These are phyloP conservation scores for Epistrophella euchroma DNA, from an alignment of 2,888 invertebrate species.

Conservation along the genomic window DNA sequence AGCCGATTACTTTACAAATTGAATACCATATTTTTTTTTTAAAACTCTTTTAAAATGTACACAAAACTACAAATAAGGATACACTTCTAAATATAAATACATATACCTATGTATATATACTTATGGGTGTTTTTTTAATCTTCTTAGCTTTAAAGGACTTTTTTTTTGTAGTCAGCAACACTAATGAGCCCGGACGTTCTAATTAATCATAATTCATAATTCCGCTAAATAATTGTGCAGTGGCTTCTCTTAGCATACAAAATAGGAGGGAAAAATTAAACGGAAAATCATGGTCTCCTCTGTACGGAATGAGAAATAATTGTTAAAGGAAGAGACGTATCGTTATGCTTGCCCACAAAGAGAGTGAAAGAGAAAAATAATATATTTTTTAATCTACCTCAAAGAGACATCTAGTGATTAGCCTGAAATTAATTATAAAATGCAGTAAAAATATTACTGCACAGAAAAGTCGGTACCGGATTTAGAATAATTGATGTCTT, in stretches of 20 bases:
- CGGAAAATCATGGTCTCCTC: neutral
- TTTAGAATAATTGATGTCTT: neutral
- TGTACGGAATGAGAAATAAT: slow-evolving; percentile 44
- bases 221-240: slow-evolving; percentile 61
- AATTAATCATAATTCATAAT: slow-evolving; percentile 72
- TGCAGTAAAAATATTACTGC: slow-evolving; percentile 39
- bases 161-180: slow-evolving; percentile 36
- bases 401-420: slow-evolving; percentile 40
- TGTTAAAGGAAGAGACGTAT: slow-evolving; percentile 15
- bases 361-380: neutral
- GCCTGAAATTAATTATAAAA: slow-evolving; percentile 66
- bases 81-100: neutral
- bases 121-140: neutral
- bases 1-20: too few relatives aligned
- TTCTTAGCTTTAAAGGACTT: slow-evolving; percentile 11
- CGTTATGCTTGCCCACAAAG: neutral
- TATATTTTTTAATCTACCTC: slow-evolving; percentile 16
- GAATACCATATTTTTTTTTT: too few relatives aligned
- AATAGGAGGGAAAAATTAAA: neutral
- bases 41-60: too few relatives aligned
- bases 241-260: slow-evolving; percentile 19
- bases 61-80: neutral
- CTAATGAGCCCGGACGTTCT: slow-evolving; percentile 65
- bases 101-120: neutral
- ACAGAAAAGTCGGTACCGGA: slow-evolving; percentile 8